Base-by-base conservation (phyloP, 2,113 vertebrate species). In the Camelus dromedarius region DNA sequence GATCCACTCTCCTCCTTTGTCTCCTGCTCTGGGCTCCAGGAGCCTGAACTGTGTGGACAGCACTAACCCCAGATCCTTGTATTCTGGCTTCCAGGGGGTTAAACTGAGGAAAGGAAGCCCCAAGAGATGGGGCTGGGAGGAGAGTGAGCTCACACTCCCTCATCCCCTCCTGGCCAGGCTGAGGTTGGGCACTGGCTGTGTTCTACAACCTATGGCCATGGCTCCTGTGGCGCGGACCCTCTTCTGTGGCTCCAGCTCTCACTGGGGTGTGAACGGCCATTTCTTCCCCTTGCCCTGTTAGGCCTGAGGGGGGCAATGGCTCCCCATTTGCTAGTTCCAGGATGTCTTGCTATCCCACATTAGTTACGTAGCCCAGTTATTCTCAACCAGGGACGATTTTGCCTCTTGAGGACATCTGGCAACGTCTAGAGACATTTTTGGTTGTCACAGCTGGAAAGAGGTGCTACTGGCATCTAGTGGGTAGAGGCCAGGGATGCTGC, bases 31-130 rank as follows among this genome's bases (percentile, higher is more conserved):
- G 42, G 24, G 80, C 22, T n/a, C 35, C 10, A 26, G 79, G 46
- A 48, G 8, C 15, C 3, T 32, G 24, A 14, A 35, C 46, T 3
- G 1, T 66, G 5, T 28, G 35, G 28, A 8, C 2, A 0, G 46
- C 28, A 30, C 48, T 14, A 20, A 6, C 14, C 26, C 52, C 18
- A 14, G 26, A 20, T 76, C 14, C 48, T 26, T 6, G 42, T n/a
- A 11, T 46, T 52, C 52, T 64, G 64, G 38, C 20, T 81, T 62
- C 16, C 24, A 46, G 26, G 54, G 42, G 38, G 42, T 32, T 62
- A 56, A 92, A 18, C 0, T 12, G n/a, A 46, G 15, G 8, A n/a
- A 18, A 56, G 58, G 46, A 87, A 18, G 32, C 48, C 8, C 3
- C 22, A 58, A 69, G n/a, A 46, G 24, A 6, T 1, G 2, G 46